Evolutionary conservation across 2,888 invertebrate genomes (phyloP), one percentile per base, ranked within the genome.

Genomic region (Opisthograptis luteolata): DNA sequence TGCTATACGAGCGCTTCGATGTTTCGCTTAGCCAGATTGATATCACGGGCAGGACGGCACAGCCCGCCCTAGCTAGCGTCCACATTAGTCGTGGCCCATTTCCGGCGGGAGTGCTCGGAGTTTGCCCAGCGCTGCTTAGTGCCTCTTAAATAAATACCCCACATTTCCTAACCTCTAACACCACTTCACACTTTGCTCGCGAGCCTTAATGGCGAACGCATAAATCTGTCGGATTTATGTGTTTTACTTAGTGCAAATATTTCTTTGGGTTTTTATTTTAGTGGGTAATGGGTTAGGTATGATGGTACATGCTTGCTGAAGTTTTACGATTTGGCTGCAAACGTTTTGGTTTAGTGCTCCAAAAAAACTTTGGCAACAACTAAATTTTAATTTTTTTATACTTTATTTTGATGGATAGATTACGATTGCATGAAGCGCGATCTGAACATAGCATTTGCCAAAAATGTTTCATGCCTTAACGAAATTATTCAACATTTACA

Each of bases 141-240:
- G 70, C 67, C 73, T 77, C 83, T 83, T 89, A 87, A 89, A 89
- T 89, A 89, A 89, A 89, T 89, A 89, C 74, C 76, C 74, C 85
- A 84, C 87, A 84, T 85, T 85, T 84, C 79, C 67, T 85, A 77
- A 81, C 80, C 72, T 65, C 79, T 77, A 82, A 88, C 87, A 87
- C 79, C 82, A 79, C 82, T 87, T 84, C 79, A 88, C 88, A 87
- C 89, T 89, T 79, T 83, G 77, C 80, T 73, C 60, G 68, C 53
- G 53, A 61, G 68, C 74, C 73, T 82, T 85, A 86, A 87, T 86
- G 64, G 78, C 70, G 64, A 66, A 65, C 70, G 66, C 76, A 80
- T 83, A 83, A 84, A 84, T 81, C 79, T 70, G 66, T 55, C 67
- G 62, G 70, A 80, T 82, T 85, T 84, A 85, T 78, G 75, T 68